Conservation (phyloP, 2,113 vertebrate species). For the Leptodactylus fuscus region DNA sequence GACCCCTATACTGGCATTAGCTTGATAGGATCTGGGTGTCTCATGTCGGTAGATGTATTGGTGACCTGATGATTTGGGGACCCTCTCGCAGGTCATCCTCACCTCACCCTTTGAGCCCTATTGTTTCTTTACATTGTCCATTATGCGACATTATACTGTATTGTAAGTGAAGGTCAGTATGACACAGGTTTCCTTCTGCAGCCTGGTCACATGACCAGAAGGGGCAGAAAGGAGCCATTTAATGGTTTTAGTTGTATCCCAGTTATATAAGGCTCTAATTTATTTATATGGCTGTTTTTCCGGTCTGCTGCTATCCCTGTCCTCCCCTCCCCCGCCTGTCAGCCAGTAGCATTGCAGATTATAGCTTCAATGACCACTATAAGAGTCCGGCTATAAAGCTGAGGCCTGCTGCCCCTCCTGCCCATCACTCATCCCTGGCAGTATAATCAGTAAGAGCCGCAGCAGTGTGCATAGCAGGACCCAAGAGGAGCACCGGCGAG, state of each 20-base stretch:
- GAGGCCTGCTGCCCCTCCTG: neutral
- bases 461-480: neutral
- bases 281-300: conserved; percentile 3
- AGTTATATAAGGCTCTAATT: neutral
- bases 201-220: neutral
- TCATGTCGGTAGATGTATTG: too few species aligned
- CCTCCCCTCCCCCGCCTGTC: neutral
- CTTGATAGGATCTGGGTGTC: too few species aligned
- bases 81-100: too few species aligned
- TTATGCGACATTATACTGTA: too few species aligned
- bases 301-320: neutral
- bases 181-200: neutral
- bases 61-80: too few species aligned
- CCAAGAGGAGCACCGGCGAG: neutral
- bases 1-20: too few species aligned
- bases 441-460: neutral
- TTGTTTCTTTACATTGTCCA: too few species aligned
- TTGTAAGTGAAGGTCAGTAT: neutral
- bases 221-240: neutral
- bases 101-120: too few species aligned
- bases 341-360: neutral
- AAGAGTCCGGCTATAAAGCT: neutral
- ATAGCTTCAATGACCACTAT: neutral
- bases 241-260: neutral
- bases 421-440: neutral